phyloP scores from a whole-genome alignment of 1,140 invertebrate genomes.

The Ostrea edulis region DNA sequence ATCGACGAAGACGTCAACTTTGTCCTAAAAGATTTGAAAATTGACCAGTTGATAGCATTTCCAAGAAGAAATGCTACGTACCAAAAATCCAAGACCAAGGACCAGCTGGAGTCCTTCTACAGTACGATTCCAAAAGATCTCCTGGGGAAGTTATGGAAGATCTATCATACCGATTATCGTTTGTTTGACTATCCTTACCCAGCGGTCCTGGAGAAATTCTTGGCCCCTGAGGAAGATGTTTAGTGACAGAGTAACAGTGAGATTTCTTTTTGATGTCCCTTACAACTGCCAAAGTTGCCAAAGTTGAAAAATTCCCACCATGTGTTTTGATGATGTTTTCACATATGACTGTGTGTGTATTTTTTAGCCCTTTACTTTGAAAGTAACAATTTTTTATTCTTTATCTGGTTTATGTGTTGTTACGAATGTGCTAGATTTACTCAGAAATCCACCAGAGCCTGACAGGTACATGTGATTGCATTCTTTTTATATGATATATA shows the following conservation, averaged over 20 bases:
- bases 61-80: conserved; percentile 64
- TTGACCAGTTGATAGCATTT: conserved; percentile 61
- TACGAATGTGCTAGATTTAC: too few relatives aligned
- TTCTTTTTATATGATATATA: too few relatives aligned
- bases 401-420: too few relatives aligned
- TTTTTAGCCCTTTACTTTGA: too few relatives aligned
- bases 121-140: conserved; percentile 54
- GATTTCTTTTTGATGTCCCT: too few relatives aligned
- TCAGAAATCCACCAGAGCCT: too few relatives aligned
- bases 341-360: too few relatives aligned
- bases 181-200: conserved; percentile 73
- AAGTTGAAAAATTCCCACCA: not conserved
- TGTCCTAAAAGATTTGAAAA: conserved; percentile 64
- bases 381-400: too few relatives aligned
- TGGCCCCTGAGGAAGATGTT: not conserved
- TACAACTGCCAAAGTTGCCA: not conserved
- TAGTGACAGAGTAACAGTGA: not conserved
- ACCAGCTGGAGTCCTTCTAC: conserved; percentile 65
- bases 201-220: conserved; percentile 56
- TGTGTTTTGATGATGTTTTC: not conserved
- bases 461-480: too few relatives aligned
- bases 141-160: conserved; percentile 66
- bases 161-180: conserved; percentile 71
- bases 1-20: conserved; percentile 84
- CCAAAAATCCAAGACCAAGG: conserved; percentile 65